These are phyloP conservation scores for Sphaerophoria rueppellii DNA, from an alignment of 2,888 invertebrate genomes.

Conservation along the genomic window DNA sequence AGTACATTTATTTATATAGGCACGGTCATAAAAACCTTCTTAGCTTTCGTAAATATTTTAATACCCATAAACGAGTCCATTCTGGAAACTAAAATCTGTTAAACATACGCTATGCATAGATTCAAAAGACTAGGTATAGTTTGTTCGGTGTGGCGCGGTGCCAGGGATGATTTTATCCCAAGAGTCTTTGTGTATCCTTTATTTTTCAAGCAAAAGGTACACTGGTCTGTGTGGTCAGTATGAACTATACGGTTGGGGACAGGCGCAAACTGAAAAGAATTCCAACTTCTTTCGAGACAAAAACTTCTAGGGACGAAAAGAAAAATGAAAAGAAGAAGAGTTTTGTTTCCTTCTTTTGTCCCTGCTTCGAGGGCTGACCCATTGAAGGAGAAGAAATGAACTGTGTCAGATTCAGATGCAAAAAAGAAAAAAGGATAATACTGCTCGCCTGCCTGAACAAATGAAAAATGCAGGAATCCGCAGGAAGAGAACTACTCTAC, in stretches of 20 bases:
- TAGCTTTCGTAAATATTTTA: conserved; percentile 73
- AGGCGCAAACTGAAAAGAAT: conserved; percentile 2
- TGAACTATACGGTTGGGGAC: neutral
- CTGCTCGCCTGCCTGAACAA: conserved; percentile 50
- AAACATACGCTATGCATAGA: conserved; percentile 62
- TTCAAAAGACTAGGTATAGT: conserved; percentile 37
- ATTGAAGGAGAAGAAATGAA: conserved; percentile 64
- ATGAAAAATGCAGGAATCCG: conserved; percentile 68
- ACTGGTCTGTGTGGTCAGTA: conserved; percentile 22
- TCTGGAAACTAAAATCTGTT: conserved; percentile 71
- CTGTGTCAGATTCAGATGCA: conserved; percentile 55
- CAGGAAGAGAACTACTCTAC: neutral
- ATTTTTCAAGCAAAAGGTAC: conserved; percentile 7
- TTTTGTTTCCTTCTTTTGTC: neutral
- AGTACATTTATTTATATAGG: conserved; percentile 64
- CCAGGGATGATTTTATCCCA: conserved; percentile 41
- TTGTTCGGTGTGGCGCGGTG: neutral
- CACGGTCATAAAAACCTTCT: conserved; percentile 65
- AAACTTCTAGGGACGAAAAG: conserved; percentile 5
- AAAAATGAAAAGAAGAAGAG: neutral
- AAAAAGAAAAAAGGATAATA: conserved; percentile 64
- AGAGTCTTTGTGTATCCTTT: conserved; percentile 26
- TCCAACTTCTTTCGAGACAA: conserved; percentile 39
- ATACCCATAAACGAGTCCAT: conserved; percentile 70
- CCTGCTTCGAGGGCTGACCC: conserved; percentile 49